Evolutionary conservation across 2,888 invertebrate genomes (phyloP), one percentile per base, ranked within the genome.

Genomic region (Epiperipatus broadwayi): DNA sequence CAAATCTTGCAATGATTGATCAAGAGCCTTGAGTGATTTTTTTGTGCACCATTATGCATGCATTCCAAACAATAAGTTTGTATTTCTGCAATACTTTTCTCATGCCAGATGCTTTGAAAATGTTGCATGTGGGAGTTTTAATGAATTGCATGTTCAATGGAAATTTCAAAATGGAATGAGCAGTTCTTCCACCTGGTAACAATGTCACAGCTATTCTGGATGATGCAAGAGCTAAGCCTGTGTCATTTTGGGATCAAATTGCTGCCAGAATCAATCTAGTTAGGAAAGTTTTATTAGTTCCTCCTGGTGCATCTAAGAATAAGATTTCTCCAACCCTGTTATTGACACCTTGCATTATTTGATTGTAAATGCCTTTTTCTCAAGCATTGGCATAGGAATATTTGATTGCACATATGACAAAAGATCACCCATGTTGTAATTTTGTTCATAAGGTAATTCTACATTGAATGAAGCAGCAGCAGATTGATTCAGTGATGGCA

Each of bases 181-280:
- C 55, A 27, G 58, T 61, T 44, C 53, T 45, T 4, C 58, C 59
- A n/a, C 52, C 47, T 29, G 52, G 48, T 12, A 64, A 43, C 21
- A 63, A 49, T n/a, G 56, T 61, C 4, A 61, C 58, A 21, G 61
- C 60, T 43, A 64, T 62, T 7, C 60, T 60, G 4, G 60, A 60
- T 27, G 55, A 60, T 5, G 60, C 58, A 18, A 60, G 43, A 8
- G 57, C 54, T 25, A 61, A 35, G 8, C 54, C 55, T 34, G 56
- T 53, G 5, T 46, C 40, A 43, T 50, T 48, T 42, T 51, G 36
- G 29, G 47, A 47, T 40, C 56, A 48, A 39, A 60, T 49, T 36
- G 47, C 41, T n/a, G 55, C 55, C 7, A 59, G 43, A 21, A 62
- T 39, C 21, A 58, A 41, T 21, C 49, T 51, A 31, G 60, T 54